Conservation (phyloP, 2,113 vertebrate species). For the Crotalus tigris region DNA sequence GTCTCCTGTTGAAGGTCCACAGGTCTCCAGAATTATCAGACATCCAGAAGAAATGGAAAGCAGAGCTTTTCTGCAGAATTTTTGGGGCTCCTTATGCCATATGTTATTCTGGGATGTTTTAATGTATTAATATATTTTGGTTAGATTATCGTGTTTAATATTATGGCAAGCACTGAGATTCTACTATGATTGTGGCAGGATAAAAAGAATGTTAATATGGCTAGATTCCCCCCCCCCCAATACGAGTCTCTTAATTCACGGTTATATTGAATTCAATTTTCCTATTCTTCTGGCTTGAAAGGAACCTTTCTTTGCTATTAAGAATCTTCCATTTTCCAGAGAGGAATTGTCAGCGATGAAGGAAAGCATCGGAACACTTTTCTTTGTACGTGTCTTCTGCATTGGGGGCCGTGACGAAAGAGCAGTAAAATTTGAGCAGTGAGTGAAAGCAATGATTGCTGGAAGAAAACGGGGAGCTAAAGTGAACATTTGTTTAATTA, state of each 20-base stretch:
- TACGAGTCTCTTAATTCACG: too few species aligned
- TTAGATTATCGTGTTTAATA: not conserved
- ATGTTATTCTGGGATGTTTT: not conserved
- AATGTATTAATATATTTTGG: not conserved
- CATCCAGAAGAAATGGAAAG: not conserved
- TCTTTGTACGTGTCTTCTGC: not conserved
- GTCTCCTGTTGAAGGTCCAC: not conserved
- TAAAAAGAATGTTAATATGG: not conserved
- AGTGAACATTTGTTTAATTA: conserved; percentile 49
- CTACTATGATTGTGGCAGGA: not conserved
- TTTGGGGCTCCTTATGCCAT: not conserved
- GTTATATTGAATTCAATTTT: not conserved
- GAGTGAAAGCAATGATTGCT: not conserved
- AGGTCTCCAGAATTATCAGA: not conserved
- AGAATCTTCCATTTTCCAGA: not conserved
- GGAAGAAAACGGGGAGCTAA: not conserved
- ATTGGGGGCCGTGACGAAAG: not conserved
- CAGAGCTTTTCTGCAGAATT: not conserved
- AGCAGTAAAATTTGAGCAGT: conserved; percentile 33
- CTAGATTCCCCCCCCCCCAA: not conserved
- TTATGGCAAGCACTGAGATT: not conserved
- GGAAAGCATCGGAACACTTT: conserved; percentile 53
- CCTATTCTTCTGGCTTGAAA: not conserved
- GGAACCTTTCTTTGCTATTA: not conserved
- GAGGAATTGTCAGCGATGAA: conserved; percentile 39